Evolutionary conservation across 2,888 invertebrate genomes (phyloP).

Genomic region (Quadriops clusia): DNA sequence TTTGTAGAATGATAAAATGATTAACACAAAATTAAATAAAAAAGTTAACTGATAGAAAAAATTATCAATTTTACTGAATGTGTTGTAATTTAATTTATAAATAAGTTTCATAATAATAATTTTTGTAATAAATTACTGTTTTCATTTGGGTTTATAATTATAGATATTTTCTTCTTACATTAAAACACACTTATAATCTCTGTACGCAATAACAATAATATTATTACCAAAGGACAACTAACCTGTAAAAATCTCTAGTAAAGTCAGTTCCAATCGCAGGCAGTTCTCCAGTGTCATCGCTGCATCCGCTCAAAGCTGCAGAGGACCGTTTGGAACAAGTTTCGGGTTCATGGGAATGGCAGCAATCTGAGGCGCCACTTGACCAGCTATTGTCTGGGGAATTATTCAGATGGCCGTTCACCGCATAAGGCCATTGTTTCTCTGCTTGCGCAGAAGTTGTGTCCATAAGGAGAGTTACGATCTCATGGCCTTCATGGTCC

Average conservation of each 20-base stretch:
- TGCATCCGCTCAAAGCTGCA: slow-evolving; percentile 50
- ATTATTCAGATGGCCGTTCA: slow-evolving; percentile 25
- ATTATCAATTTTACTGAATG: too few species aligned
- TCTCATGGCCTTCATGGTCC: slow-evolving; percentile 54
- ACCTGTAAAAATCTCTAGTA: slow-evolving; percentile 62
- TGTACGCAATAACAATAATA: too few species aligned
- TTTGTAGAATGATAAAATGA: too few species aligned
- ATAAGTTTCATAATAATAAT: too few species aligned
- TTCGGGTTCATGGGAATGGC: slow-evolving; percentile 37
- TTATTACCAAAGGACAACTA: slow-evolving; percentile 7
- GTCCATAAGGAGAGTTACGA: slow-evolving; percentile 43
- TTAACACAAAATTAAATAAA: too few species aligned
- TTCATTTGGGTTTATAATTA: too few species aligned
- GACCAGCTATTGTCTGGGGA: slow-evolving; percentile 50
- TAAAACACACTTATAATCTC: slow-evolving; percentile 1
- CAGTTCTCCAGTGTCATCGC: slow-evolving; percentile 51
- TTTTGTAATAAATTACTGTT: too few species aligned
- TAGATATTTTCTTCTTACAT: too few species aligned
- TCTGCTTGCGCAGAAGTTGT: slow-evolving; percentile 38
- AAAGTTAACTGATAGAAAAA: too few species aligned
- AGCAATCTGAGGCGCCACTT: slow-evolving; percentile 40
- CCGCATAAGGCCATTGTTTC: slow-evolving; percentile 54
- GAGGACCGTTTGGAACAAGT: slow-evolving; percentile 58
- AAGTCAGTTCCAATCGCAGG: slow-evolving; percentile 61
- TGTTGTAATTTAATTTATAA: too few species aligned